These are phyloP conservation scores for Syngnathus scovelli DNA, from an alignment of 2,113 vertebrate genomes.

Conservation along the genomic window DNA sequence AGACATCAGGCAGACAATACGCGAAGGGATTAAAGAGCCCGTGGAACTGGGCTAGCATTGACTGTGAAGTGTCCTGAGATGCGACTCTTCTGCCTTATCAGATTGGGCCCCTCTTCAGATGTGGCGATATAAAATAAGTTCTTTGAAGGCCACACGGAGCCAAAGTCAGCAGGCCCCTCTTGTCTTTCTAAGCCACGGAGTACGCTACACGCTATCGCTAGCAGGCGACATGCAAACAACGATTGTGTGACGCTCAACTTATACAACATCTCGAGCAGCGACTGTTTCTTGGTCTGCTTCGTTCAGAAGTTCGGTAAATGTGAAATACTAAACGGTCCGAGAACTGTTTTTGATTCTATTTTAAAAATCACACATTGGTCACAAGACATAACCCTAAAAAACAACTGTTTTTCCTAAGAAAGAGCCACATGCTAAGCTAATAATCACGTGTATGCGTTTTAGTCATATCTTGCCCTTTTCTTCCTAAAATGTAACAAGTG, in stretches of 20 bases:
- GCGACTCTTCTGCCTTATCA: constrained; percentile 52
- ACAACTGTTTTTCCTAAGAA: too few species aligned
- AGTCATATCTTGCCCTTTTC: too few species aligned
- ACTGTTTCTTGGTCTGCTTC: constrained; percentile 13
- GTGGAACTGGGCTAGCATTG: constrained; percentile 39
- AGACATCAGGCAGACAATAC: constrained; percentile 56
- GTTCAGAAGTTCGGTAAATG: background rate
- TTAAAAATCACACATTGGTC: too few species aligned
- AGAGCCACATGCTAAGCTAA: too few species aligned
- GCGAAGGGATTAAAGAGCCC: constrained; percentile 16
- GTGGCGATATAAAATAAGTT: constrained; percentile 55
- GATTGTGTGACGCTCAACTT: constrained; percentile 23
- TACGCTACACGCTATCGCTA: constrained; percentile 32
- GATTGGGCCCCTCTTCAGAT: constrained; percentile 65
- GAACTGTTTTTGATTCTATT: too few species aligned
- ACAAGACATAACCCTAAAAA: too few species aligned
- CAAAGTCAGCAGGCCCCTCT: constrained; percentile 44
- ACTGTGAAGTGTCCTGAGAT: constrained; percentile 38
- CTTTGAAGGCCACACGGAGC: constrained; percentile 70
- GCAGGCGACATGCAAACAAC: constrained; percentile 48
- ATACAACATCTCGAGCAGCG: constrained; percentile 11
- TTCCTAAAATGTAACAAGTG: too few species aligned
- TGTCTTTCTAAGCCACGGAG: constrained; percentile 58
- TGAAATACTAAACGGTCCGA: background rate
- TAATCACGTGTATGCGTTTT: too few species aligned